Evolutionary conservation across 2,888 invertebrate species (phyloP).

Genomic region (Choristoneura rosaceana): DNA sequence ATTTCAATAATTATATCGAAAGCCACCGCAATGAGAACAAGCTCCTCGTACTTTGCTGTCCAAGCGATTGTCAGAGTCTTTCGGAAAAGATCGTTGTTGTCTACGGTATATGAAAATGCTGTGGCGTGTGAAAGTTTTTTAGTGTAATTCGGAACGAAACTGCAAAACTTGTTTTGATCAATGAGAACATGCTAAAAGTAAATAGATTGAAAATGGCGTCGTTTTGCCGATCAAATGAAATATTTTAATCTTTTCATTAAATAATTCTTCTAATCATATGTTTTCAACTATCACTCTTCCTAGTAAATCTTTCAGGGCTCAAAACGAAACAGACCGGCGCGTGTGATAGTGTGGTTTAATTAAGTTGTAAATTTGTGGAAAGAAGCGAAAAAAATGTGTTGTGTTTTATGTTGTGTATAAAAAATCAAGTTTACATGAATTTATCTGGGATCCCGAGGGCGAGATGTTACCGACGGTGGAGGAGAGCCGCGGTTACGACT

Average conservation of each 20-base stretch:
- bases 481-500: slow-evolving; percentile 90
- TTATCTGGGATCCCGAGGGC: slow-evolving; percentile 67
- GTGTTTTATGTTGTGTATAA: slow-evolving; percentile 69
- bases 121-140: neutral
- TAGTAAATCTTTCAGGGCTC: slow-evolving; percentile 10
- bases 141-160: slow-evolving; percentile 22
- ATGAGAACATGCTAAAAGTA: slow-evolving; percentile 50
- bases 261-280: slow-evolving; percentile 53
- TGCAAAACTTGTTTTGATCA: slow-evolving; percentile 36
- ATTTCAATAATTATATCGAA: slow-evolving; percentile 35
- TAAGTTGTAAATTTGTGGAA: slow-evolving; percentile 58
- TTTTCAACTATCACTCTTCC: slow-evolving; percentile 30
- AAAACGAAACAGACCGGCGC: slow-evolving; percentile 24
- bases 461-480: slow-evolving; percentile 83
- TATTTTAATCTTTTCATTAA: slow-evolving; percentile 61
- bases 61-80: neutral
- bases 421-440: slow-evolving; percentile 78
- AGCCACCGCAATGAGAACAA: slow-evolving; percentile 43
- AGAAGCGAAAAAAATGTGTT: slow-evolving; percentile 60
- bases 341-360: slow-evolving; percentile 34
- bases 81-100: neutral
- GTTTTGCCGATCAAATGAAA: slow-evolving; percentile 73
- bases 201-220: slow-evolving; percentile 83
- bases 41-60: slow-evolving; percentile 28
- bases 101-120: neutral